Evolutionary conservation across 2,888 invertebrate genomes (phyloP).

Genomic region (Zhuqinia jingwanae): DNA sequence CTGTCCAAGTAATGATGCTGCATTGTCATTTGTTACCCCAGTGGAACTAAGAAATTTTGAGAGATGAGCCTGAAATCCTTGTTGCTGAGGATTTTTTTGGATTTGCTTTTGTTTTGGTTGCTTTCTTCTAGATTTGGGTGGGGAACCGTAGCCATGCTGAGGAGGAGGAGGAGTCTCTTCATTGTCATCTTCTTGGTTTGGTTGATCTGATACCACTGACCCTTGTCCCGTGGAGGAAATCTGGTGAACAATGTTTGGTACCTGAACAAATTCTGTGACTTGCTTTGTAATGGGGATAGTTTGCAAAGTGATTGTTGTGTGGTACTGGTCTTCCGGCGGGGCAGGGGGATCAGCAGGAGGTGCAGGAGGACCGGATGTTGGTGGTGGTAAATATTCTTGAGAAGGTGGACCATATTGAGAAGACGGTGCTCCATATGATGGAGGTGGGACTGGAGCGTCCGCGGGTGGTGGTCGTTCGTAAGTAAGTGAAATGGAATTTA

Average conservation of each 20-base stretch:
- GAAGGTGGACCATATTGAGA: slow-evolving; percentile 28
- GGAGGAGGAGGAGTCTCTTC: slow-evolving; percentile 38
- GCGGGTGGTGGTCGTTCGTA: slow-evolving; percentile 65
- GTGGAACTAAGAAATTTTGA: slow-evolving; percentile 56
- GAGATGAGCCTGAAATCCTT: slow-evolving; percentile 58
- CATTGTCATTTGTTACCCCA: slow-evolving; percentile 45
- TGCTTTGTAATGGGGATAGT: slow-evolving; percentile 74
- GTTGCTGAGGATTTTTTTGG: slow-evolving; percentile 3
- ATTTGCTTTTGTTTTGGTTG: not conserved
- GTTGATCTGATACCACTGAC: slow-evolving; percentile 8
- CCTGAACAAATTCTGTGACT: slow-evolving; percentile 75
- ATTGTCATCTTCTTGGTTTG: slow-evolving; percentile 21
- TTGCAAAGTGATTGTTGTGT: slow-evolving; percentile 73
- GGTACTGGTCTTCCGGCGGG: slow-evolving; percentile 62
- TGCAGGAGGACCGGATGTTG: slow-evolving; percentile 46
- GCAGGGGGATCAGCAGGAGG: slow-evolving; percentile 47
- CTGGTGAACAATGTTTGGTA: slow-evolving; percentile 73
- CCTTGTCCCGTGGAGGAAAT: slow-evolving; percentile 63
- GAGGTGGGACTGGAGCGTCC: slow-evolving; percentile 58
- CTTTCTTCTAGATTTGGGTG: slow-evolving; percentile 13
- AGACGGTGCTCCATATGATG: slow-evolving; percentile 28
- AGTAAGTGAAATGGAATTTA: slow-evolving; percentile 42
- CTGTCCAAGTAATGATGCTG: not conserved
- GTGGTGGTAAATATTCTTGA: slow-evolving; percentile 61
- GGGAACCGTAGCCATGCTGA: slow-evolving; percentile 52